A percentile compares a stretch with the other conserved stretches of the same genome.
phyloP scores from a whole-genome alignment of 2,888 invertebrate genomes.

The Chironomus riparius region DNA sequence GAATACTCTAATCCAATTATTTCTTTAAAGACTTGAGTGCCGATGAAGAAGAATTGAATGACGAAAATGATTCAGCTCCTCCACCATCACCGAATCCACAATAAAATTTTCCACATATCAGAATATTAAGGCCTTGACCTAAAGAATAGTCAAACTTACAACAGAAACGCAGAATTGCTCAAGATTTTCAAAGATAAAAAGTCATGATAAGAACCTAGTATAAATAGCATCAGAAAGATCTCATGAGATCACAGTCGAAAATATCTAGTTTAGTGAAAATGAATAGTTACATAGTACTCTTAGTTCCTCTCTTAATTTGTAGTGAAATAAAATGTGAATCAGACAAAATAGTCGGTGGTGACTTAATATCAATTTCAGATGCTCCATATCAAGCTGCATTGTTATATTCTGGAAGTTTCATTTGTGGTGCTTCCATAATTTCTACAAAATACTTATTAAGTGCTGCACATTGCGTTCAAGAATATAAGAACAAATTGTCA shows the following conservation, averaged over 20 bases:
- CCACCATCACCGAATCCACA: constrained; percentile 5
- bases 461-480: constrained; percentile 40
- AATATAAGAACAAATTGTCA: constrained; percentile 32
- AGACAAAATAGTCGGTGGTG: constrained; percentile 42
- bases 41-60: constrained; percentile 1
- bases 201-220: no score
- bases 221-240: no score
- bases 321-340: not conserved
- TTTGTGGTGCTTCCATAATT: constrained; percentile 44
- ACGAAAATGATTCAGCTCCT: not conserved
- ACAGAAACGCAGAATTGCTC: no score
- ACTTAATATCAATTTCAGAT: constrained; percentile 36
- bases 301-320: not conserved
- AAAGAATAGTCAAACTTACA: no score
- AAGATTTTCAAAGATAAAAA: no score
- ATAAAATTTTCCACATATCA: not conserved
- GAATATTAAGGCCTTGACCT: not conserved
- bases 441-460: constrained; percentile 38
- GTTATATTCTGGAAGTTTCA: constrained; percentile 37
- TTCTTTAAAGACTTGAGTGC: not conserved
- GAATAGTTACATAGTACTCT: no score
- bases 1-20: not conserved
- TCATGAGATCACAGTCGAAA: no score
- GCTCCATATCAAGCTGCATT: constrained; percentile 45
- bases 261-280: no score